phyloP scores from a whole-genome alignment of 2,888 invertebrate genomes.

The Eurytoma adleriae region DNA sequence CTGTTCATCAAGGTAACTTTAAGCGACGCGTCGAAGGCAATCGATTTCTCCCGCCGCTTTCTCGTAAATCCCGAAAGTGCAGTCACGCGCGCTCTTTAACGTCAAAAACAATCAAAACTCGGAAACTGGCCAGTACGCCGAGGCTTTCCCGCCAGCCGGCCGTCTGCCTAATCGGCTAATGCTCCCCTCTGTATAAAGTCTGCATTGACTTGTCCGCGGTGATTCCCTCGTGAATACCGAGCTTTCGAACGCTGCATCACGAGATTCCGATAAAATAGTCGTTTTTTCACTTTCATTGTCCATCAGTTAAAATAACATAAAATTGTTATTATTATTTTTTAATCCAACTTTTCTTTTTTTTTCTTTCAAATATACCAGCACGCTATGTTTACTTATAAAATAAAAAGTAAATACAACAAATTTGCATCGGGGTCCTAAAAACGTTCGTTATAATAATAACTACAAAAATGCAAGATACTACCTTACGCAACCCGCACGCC shows the following conservation, averaged over 20 bases:
- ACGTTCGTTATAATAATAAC: too few relatives aligned
- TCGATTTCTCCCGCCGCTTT: constrained; percentile 13
- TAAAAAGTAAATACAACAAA: too few relatives aligned
- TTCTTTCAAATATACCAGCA: too few relatives aligned
- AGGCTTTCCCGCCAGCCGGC: constrained; percentile 6
- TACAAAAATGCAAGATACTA: not conserved
- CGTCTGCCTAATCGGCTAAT: constrained; percentile 48
- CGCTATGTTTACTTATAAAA: too few relatives aligned
- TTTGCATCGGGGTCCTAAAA: too few relatives aligned
- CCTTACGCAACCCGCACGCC: not conserved
- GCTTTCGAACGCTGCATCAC: not conserved
- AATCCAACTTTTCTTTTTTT: too few relatives aligned
- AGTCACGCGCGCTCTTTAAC: constrained; percentile 49
- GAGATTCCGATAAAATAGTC: not conserved
- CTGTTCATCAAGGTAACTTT: too few relatives aligned
- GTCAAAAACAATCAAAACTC: constrained; percentile 53
- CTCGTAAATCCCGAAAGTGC: constrained; percentile 36
- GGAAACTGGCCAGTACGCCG: constrained; percentile 29
- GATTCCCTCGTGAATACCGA: not conserved
- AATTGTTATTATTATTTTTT: too few relatives aligned
- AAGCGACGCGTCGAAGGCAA: constrained; percentile 7
- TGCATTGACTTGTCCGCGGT: constrained; percentile 5
- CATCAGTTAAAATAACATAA: not conserved
- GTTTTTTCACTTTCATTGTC: not conserved
- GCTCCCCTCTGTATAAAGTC: constrained; percentile 28